Evolutionary conservation across 2,113 vertebrate species (phyloP).

Genomic region (Toxotes chatareus): DNA sequence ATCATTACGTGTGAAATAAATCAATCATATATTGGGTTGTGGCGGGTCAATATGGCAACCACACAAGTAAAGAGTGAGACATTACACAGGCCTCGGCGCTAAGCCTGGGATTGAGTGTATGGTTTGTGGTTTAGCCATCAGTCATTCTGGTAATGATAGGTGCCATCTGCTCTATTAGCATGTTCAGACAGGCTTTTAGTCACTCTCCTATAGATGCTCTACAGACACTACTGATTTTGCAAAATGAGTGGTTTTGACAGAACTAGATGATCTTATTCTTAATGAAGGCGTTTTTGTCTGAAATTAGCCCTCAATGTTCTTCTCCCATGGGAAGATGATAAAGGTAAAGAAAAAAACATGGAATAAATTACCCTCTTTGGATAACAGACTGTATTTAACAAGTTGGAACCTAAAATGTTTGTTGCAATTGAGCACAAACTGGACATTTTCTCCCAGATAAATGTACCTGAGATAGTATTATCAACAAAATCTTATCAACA

Average conservation of each 20-base stretch:
- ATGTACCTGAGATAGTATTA: slow-evolving; percentile 55
- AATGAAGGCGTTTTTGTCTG: slow-evolving; percentile 44
- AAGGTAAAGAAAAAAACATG: slow-evolving; percentile 9
- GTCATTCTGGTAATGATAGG: slow-evolving; percentile 73
- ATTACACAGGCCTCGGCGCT: slow-evolving; percentile 62
- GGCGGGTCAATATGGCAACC: slow-evolving; percentile 76
- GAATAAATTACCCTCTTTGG: slow-evolving; percentile 9
- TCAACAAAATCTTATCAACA: slow-evolving; percentile 30
- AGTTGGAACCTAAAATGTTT: slow-evolving; percentile 72
- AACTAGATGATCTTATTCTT: slow-evolving; percentile 37
- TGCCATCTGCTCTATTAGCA: slow-evolving; percentile 67
- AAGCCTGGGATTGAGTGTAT: slow-evolving; percentile 72
- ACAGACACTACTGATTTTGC: slow-evolving; percentile 46
- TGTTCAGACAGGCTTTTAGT: slow-evolving; percentile 61
- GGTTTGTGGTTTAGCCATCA: slow-evolving; percentile 73
- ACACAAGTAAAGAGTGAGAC: slow-evolving; percentile 62
- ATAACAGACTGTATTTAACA: slow-evolving; percentile 26
- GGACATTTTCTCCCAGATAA: slow-evolving; percentile 60
- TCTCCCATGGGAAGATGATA: slow-evolving; percentile 24
- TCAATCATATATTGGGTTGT: slow-evolving; percentile 83
- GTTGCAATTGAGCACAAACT: slow-evolving; percentile 82
- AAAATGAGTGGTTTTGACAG: slow-evolving; percentile 59
- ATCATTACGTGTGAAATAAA: slow-evolving; percentile 86
- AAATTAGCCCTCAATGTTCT: slow-evolving; percentile 30
- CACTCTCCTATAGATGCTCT: slow-evolving; percentile 52